phyloP scores from a whole-genome alignment of 2,797 vertebrate species.

The Neomorphus geoffroyi region DNA sequence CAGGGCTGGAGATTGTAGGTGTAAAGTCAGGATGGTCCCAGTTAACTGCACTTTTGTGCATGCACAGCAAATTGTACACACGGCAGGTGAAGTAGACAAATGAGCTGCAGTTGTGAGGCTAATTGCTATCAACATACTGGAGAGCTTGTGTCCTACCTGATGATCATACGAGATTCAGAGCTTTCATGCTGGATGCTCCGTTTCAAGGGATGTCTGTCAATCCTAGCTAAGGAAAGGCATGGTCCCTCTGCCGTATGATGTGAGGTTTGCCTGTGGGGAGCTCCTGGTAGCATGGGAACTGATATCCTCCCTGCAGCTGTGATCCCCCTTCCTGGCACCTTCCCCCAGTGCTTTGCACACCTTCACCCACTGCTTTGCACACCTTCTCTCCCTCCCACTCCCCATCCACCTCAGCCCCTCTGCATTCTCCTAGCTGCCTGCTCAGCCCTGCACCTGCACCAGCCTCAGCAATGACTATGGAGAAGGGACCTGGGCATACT shows the following conservation, averaged over 20 bases:
- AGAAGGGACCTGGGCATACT: background rate
- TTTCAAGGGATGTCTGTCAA: background rate
- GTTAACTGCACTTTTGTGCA: background rate
- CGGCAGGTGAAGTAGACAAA: background rate
- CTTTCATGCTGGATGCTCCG: background rate
- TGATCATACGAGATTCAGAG: fast-evolving
- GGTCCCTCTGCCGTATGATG: background rate
- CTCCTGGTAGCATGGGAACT: background rate
- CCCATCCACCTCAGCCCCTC: background rate
- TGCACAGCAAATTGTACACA: background rate
- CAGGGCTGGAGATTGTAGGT: background rate
- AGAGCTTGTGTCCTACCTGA: background rate
- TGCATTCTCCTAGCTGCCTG: fast-evolving
- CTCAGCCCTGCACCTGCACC: fast-evolving
- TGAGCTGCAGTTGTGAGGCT: background rate
- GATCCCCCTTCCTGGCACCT: background rate
- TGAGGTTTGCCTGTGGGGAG: background rate
- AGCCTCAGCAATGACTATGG: background rate
- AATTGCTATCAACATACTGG: background rate
- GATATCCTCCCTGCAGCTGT: background rate
- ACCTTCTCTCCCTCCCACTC: background rate
- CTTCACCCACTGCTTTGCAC: background rate
- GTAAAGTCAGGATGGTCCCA: background rate
- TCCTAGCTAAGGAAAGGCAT: background rate
- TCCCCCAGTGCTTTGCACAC: background rate